A percentile compares a stretch with the other conserved stretches of the same genome.
Conservation (phyloP, 2,113 vertebrate genomes). For the Myrmophylax atrothorax region DNA sequence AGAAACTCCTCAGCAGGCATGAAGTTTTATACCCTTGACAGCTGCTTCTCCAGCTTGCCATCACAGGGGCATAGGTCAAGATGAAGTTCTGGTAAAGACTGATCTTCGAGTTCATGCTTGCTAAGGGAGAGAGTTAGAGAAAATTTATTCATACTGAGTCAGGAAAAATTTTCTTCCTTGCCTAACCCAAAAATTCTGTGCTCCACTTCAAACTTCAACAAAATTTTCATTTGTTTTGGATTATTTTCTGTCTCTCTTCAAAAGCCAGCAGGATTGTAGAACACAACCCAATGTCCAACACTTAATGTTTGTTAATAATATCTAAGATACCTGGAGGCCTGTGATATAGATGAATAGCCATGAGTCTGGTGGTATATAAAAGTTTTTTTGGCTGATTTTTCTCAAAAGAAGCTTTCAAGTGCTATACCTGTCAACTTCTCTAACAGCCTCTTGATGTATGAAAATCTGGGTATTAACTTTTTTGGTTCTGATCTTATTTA, state of each 20-base stretch:
- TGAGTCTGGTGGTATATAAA: background rate
- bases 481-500: background rate
- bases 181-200: background rate
- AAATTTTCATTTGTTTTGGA: background rate
- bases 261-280: background rate
- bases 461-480: background rate
- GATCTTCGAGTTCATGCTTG: background rate
- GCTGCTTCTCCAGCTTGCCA: background rate
- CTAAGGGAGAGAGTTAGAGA: background rate
- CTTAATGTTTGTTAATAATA: background rate
- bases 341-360: background rate
- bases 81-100: background rate
- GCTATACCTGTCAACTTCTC: background rate
- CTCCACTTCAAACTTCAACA: background rate
- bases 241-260: background rate
- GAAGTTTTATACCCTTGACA: background rate
- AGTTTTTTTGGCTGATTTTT: background rate
- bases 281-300: background rate
- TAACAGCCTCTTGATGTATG: background rate
- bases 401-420: background rate
- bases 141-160: background rate
- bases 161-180: background rate
- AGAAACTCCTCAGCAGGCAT: background rate
- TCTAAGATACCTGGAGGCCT: background rate
- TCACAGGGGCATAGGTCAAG: fast-evolving